phyloP scores from a whole-genome alignment of 1,140 invertebrate species.

The Drosophila kepulauana region DNA sequence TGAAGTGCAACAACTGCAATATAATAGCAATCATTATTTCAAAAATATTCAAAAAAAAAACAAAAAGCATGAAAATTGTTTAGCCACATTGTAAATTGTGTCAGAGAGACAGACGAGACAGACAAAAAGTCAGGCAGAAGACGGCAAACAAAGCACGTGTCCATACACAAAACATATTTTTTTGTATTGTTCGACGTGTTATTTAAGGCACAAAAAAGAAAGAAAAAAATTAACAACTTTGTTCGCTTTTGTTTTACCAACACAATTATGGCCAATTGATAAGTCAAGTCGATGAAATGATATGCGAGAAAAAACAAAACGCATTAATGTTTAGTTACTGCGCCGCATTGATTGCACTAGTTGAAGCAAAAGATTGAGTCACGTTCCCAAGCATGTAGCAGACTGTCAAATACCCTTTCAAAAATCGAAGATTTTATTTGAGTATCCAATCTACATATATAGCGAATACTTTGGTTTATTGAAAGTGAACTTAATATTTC shows the following conservation, averaged over 20 bases:
- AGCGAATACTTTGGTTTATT: too few relatives aligned
- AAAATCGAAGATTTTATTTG: too few relatives aligned
- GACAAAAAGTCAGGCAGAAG: background rate
- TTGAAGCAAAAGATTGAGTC: background rate
- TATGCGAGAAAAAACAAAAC: background rate
- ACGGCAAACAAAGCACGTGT: conserved; percentile 50
- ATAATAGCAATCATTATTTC: conserved; percentile 16
- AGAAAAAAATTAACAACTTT: background rate
- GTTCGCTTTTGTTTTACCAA: background rate
- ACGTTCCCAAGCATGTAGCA: background rate
- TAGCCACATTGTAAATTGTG: conserved; percentile 34
- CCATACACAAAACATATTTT: conserved; percentile 3
- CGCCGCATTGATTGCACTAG: background rate
- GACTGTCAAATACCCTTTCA: too few relatives aligned
- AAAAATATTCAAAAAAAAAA: conserved; percentile 3
- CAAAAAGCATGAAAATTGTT: conserved; percentile 47
- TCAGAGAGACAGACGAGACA: background rate
- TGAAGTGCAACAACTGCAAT: conserved; percentile 39
- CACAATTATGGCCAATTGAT: background rate
- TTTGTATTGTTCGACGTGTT: background rate
- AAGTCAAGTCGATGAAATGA: background rate
- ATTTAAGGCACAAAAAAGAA: background rate
- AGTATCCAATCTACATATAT: too few relatives aligned
- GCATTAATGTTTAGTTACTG: background rate
- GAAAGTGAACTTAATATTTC: too few relatives aligned